Conservation (phyloP, 2,888 invertebrate genomes). For the Harpalus rubripes region DNA sequence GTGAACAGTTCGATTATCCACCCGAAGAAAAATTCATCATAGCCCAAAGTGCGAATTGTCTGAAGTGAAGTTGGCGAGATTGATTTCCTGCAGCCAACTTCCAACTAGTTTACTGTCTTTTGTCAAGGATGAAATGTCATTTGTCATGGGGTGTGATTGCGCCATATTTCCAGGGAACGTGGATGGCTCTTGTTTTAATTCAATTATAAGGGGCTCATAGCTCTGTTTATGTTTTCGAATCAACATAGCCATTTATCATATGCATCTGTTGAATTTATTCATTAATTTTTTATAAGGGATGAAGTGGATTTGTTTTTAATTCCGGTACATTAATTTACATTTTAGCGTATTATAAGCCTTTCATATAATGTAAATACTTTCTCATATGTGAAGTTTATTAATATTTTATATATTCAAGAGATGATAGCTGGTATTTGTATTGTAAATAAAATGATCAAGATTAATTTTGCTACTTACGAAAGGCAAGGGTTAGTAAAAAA, state of each 20-base stretch:
- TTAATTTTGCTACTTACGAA: background rate
- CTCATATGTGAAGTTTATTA: background rate
- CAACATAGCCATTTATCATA: conserved; percentile 9
- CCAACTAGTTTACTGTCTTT: conserved; percentile 46
- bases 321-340: background rate
- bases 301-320: background rate
- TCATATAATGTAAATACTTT: background rate
- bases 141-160: conserved; percentile 44
- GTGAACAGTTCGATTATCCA: conserved; percentile 18
- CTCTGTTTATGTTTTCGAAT: conserved; percentile 29
- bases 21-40: conserved; percentile 35
- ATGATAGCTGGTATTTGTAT: background rate
- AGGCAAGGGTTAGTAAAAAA: background rate
- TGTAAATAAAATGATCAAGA: background rate
- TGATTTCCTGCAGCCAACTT: conserved; percentile 29
- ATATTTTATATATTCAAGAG: background rate
- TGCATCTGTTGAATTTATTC: conserved; percentile 12
- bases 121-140: conserved; percentile 28
- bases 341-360: background rate
- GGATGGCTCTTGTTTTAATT: conserved; percentile 36
- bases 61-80: conserved; percentile 2
- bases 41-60: conserved; percentile 8
- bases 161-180: conserved; percentile 16
- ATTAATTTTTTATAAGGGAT: background rate
- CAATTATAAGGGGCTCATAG: conserved; percentile 17